These are phyloP conservation scores for Euproctis similis DNA, from an alignment of 2,888 invertebrate species.

Conservation along the genomic window DNA sequence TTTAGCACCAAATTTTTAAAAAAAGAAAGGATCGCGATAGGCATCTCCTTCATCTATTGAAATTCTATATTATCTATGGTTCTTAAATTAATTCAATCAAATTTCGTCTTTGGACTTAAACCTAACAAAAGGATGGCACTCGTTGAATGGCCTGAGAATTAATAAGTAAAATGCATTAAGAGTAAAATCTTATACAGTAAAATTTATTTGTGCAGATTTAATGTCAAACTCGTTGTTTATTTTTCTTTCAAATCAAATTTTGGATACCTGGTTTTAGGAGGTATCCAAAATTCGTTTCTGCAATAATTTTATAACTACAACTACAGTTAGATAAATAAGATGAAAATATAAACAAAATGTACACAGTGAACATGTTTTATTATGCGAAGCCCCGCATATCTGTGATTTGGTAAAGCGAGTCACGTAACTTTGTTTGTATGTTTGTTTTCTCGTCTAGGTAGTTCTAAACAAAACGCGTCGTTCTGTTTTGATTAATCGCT, in stretches of 20 bases:
- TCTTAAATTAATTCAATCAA: slow-evolving; percentile 51
- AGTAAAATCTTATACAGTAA: slow-evolving; percentile 56
- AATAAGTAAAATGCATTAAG: slow-evolving; percentile 74
- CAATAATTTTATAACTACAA: slow-evolving; percentile 12
- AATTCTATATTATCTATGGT: slow-evolving; percentile 22
- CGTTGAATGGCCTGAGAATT: slow-evolving; percentile 74
- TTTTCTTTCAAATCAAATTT: background rate
- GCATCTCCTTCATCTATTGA: slow-evolving; percentile 22
- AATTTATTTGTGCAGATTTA: slow-evolving; percentile 17
- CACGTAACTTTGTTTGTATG: slow-evolving; percentile 56
- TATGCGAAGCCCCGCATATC: slow-evolving; percentile 67
- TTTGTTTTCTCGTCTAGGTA: slow-evolving; percentile 47
- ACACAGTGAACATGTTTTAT: slow-evolving; percentile 40
- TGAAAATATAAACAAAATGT: slow-evolving; percentile 52
- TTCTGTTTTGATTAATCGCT: slow-evolving; percentile 44
- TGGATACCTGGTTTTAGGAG: too few species aligned
- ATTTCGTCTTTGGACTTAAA: slow-evolving; percentile 60
- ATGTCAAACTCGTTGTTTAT: slow-evolving; percentile 11
- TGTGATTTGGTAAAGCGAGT: slow-evolving; percentile 71
- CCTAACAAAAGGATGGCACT: slow-evolving; percentile 73
- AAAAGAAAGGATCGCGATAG: slow-evolving; percentile 20
- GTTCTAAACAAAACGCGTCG: slow-evolving; percentile 50
- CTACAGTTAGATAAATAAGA: slow-evolving; percentile 22
- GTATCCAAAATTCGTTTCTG: slow-evolving; percentile 25
- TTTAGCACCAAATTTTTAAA: slow-evolving; percentile 47